These are phyloP conservation scores for Homarus americanus DNA, from an alignment of 1,140 invertebrate genomes.

Conservation along the genomic window DNA sequence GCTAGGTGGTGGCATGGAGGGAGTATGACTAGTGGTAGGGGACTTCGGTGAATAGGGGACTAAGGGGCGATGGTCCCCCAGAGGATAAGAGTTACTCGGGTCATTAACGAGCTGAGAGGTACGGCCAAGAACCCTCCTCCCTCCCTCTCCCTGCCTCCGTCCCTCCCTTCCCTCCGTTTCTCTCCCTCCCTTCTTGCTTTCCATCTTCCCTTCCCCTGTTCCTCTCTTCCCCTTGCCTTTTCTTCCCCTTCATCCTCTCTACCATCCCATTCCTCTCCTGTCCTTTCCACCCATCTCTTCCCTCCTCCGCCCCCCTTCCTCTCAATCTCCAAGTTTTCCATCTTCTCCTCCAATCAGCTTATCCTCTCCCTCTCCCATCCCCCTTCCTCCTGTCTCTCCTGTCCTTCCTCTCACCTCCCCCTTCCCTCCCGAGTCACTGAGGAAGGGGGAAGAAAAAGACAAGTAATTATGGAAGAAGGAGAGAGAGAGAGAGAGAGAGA, in stretches of 20 bases:
- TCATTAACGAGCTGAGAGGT: conserved; percentile 45
- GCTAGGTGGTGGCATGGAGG: too few relatives aligned
- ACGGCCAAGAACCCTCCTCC: conserved; percentile 22
- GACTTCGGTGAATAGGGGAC: too few relatives aligned
- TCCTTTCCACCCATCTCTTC: conserved; percentile 7
- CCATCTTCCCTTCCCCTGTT: conserved; percentile 13
- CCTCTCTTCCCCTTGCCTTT: not conserved
- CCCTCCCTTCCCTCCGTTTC: conserved; percentile 9
- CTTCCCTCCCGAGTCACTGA: not conserved
- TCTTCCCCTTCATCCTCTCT: not conserved
- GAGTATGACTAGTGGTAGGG: too few relatives aligned
- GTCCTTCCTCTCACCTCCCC: not conserved
- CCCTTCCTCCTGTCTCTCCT: not conserved
- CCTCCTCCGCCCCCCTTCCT: not conserved
- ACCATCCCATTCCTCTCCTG: not conserved
- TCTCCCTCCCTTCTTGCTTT: conserved; percentile 15
- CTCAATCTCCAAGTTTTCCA: not conserved
- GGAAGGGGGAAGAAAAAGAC: not conserved
- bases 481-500: too few relatives aligned
- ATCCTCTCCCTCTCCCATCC: too few relatives aligned
- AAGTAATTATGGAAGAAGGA: too few relatives aligned
- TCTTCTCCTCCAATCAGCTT: not conserved
- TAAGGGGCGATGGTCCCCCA: not conserved
- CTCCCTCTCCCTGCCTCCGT: not conserved
- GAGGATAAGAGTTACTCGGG: conserved; percentile 40